These are phyloP conservation scores for Falcaria lacertinaria DNA, from an alignment of 2,888 invertebrate genomes.

Conservation along the genomic window DNA sequence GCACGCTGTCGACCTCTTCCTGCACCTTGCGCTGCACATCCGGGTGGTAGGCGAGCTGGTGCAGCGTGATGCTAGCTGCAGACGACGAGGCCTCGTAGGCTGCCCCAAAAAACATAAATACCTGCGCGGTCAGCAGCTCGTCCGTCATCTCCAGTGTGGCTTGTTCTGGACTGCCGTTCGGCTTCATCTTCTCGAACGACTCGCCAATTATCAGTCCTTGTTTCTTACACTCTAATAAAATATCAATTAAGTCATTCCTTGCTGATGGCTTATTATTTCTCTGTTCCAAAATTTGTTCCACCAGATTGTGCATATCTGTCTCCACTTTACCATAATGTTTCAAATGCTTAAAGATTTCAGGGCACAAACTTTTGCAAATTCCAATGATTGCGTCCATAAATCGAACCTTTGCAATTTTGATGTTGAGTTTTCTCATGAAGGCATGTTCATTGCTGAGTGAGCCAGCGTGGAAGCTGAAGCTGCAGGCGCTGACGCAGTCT, in stretches of 20 bases:
- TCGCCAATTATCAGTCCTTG: conserved; percentile 19
- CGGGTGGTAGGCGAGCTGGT: conserved; percentile 37
- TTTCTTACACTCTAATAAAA: conserved; percentile 25
- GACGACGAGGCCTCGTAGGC: conserved; percentile 36
- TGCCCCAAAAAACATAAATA: conserved; percentile 28
- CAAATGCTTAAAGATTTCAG: too few species aligned
- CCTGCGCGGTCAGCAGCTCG: conserved; percentile 23
- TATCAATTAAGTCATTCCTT: conserved; percentile 33
- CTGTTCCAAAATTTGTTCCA: background rate
- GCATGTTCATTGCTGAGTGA: too few species aligned
- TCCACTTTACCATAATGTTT: too few species aligned
- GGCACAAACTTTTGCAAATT: too few species aligned
- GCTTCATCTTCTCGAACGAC: conserved; percentile 17
- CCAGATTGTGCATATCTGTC: too few species aligned
- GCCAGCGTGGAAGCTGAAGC: too few species aligned
- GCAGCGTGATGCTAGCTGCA: conserved; percentile 34
- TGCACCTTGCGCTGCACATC: conserved; percentile 39
- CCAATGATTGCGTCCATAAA: too few species aligned
- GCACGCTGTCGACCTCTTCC: conserved; percentile 35
- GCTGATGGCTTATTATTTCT: conserved; percentile 24
- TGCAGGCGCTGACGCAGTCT: too few species aligned
- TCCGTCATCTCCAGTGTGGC: conserved; percentile 18
- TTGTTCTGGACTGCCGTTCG: conserved; percentile 16
- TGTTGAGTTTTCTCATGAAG: too few species aligned
- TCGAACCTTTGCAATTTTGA: too few species aligned